phyloP scores from a whole-genome alignment of 2,113 vertebrate genomes.

The Rana temporaria region DNA sequence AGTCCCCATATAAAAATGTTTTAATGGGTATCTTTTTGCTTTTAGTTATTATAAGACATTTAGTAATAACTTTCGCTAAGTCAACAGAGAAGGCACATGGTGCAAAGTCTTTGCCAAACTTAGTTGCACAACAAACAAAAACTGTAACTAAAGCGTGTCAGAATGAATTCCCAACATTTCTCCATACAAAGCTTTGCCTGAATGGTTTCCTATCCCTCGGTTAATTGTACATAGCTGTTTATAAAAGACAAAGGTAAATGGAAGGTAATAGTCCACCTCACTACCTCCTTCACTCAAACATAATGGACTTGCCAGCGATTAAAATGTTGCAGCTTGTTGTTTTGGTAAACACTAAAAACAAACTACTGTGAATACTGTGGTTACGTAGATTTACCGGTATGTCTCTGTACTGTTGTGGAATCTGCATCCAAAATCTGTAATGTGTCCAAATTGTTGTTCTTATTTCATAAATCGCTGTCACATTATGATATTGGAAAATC shows the following conservation, averaged over 20 bases:
- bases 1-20: too few species aligned
- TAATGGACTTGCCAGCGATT: background rate
- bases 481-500: background rate
- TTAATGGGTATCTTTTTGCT: too few species aligned
- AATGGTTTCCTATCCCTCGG: background rate
- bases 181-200: background rate
- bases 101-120: background rate
- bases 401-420: background rate
- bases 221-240: constrained; percentile 18
- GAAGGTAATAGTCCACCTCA: constrained; percentile 29
- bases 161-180: constrained; percentile 18
- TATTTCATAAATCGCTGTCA: constrained; percentile 9
- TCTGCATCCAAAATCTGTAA: background rate
- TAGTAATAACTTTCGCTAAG: background rate
- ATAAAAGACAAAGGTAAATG: constrained; percentile 14
- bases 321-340: background rate
- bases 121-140: constrained; percentile 12
- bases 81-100: background rate
- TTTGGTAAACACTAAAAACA: constrained; percentile 7
- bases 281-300: background rate
- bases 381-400: constrained; percentile 26
- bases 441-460: background rate
- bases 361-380: background rate
- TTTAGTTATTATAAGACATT: too few species aligned
- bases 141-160: background rate